A percentile compares a stretch with the other conserved stretches of the same genome.
Evolutionary conservation across 2,797 vertebrate species (phyloP).

Genomic region (Lemur catta): DNA sequence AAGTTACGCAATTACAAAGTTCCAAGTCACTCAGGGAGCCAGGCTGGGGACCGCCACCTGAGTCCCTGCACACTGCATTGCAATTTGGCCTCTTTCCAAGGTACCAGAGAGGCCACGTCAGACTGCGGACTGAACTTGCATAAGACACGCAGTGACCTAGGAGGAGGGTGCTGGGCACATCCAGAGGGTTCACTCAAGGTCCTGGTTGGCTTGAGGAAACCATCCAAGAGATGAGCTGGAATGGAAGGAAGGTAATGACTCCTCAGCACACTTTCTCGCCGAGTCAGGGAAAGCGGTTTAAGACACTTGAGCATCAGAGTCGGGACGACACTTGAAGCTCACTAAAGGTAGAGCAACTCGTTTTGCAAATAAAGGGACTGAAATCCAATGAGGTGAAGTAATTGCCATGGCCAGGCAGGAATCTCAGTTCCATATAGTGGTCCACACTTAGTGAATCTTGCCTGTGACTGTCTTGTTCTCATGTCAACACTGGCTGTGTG

Average conservation of each 20-base stretch:
- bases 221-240: not conserved
- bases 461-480: not conserved
- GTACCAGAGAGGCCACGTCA: not conserved
- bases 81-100: not conserved
- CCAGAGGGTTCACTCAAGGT: not conserved
- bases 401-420: not conserved
- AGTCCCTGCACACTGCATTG: not conserved
- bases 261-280: not conserved
- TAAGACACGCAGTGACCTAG: not conserved
- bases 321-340: not conserved
- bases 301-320: not conserved
- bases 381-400: not conserved
- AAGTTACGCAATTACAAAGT: not conserved
- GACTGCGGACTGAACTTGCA: not conserved
- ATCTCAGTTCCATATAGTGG: not conserved
- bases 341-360: not conserved
- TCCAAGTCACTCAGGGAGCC: not conserved
- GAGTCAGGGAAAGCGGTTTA: not conserved
- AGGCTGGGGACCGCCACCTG: not conserved
- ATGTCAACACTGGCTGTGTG: not conserved
- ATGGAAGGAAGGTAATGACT: not conserved
- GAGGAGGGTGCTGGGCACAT: not conserved
- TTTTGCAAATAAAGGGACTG: not conserved
- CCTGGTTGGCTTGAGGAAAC: not conserved
- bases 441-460: not conserved